phyloP scores from a whole-genome alignment of 2,797 vertebrate genomes.

The Helarctos malayanus region DNA sequence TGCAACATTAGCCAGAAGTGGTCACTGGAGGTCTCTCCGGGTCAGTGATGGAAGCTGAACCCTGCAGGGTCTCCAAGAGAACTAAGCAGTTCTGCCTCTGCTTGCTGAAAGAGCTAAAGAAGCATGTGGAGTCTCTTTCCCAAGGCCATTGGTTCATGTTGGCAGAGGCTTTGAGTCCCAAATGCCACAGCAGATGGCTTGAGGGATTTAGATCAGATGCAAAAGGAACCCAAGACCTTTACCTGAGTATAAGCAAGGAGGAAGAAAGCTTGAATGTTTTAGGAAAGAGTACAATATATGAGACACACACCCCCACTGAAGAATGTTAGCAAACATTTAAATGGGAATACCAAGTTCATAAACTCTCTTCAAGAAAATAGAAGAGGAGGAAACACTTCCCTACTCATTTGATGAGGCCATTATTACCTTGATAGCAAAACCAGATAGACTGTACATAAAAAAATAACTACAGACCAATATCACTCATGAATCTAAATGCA shows the following conservation, averaged over 20 bases:
- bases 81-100: neutral
- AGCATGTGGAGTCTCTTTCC: neutral
- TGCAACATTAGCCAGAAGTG: neutral
- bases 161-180: neutral
- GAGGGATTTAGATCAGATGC: neutral
- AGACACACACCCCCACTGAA: neutral
- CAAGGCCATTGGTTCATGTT: neutral
- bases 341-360: neutral
- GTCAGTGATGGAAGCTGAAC: neutral
- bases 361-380: neutral
- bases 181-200: neutral
- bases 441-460: neutral
- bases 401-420: neutral
- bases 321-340: neutral
- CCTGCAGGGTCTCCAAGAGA: neutral
- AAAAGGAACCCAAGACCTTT: neutral
- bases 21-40: neutral
- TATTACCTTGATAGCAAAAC: conserved; percentile 24
- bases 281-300: neutral
- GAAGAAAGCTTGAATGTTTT: neutral
- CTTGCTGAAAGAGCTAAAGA: neutral
- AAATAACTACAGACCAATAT: neutral
- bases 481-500: neutral
- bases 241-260: neutral
- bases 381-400: neutral